Evolutionary conservation across 2,113 vertebrate species (phyloP).

Genomic region (Zosterops japonicus): DNA sequence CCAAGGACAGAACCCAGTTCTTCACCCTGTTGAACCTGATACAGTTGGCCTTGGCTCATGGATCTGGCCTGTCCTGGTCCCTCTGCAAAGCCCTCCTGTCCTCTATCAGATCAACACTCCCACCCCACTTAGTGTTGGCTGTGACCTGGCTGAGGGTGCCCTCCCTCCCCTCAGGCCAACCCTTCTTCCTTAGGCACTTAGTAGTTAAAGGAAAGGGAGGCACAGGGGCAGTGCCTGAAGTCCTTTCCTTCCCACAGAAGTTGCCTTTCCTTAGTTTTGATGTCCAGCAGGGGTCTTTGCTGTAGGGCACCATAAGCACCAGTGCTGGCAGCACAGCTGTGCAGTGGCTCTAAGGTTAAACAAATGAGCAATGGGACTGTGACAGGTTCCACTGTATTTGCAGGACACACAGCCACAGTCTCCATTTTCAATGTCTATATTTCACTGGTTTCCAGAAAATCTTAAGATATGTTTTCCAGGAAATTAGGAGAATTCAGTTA

Average conservation of each 20-base stretch:
- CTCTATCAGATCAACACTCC: background rate
- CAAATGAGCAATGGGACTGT: fast-evolving
- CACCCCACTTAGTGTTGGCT: background rate
- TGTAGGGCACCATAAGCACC: background rate
- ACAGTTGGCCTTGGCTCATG: background rate
- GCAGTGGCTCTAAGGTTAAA: background rate
- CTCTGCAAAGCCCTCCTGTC: background rate
- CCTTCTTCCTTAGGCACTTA: background rate
- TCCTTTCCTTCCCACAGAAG: background rate
- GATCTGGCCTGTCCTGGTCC: background rate
- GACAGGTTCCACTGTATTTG: background rate
- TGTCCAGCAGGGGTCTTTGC: background rate
- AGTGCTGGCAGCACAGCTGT: background rate
- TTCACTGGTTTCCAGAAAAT: background rate
- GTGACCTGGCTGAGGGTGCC: background rate
- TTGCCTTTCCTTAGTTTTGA: background rate
- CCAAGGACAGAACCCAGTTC: background rate
- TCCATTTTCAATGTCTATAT: background rate
- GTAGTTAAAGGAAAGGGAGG: background rate
- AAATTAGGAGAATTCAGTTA: background rate
- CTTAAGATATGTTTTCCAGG: background rate
- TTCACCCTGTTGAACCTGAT: background rate
- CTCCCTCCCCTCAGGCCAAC: background rate
- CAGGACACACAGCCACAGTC: background rate
- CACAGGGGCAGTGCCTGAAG: background rate